Evolutionary conservation across 2,797 vertebrate genomes (phyloP).

Genomic region (Chelon labrosus): DNA sequence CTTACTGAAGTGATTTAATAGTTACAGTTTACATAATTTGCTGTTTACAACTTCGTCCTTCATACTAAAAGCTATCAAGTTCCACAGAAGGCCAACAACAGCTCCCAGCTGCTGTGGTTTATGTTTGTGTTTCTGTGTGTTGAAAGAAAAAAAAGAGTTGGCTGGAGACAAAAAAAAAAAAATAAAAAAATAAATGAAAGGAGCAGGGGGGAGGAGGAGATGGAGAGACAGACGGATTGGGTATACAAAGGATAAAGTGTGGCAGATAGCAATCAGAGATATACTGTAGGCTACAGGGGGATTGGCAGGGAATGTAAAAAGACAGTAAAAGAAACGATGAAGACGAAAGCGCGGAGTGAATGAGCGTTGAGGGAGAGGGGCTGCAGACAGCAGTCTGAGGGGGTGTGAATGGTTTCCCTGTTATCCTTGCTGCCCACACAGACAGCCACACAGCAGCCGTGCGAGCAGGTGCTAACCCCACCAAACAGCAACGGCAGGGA

Average conservation of each 20-base stretch:
- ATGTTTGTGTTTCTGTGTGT: conserved; percentile 57
- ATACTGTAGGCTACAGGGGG: conserved; percentile 22
- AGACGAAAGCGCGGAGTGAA: conserved; percentile 57
- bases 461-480: conserved; percentile 82
- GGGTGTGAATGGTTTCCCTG: conserved; percentile 83
- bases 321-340: conserved; percentile 64
- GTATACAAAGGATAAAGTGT: conserved; percentile 52
- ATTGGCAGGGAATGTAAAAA: conserved; percentile 42
- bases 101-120: conserved; percentile 65
- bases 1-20: conserved; percentile 60
- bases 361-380: conserved; percentile 64
- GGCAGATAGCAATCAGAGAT: conserved; percentile 51
- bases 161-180: conserved; percentile 17
- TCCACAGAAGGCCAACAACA: conserved; percentile 60
- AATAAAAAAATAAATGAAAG: conserved; percentile 7
- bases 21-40: conserved; percentile 54
- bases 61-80: conserved; percentile 62
- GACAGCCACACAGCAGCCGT: conserved; percentile 83
- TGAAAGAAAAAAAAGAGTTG: conserved; percentile 47
- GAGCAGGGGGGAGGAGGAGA: background rate
- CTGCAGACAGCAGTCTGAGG: conserved; percentile 76
- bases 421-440: conserved; percentile 79
- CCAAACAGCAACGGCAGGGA: conserved; percentile 72
- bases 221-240: conserved; percentile 41
- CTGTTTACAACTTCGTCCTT: conserved; percentile 69